phyloP scores from a whole-genome alignment of 2,888 invertebrate species.

The Eilema sororculum region DNA sequence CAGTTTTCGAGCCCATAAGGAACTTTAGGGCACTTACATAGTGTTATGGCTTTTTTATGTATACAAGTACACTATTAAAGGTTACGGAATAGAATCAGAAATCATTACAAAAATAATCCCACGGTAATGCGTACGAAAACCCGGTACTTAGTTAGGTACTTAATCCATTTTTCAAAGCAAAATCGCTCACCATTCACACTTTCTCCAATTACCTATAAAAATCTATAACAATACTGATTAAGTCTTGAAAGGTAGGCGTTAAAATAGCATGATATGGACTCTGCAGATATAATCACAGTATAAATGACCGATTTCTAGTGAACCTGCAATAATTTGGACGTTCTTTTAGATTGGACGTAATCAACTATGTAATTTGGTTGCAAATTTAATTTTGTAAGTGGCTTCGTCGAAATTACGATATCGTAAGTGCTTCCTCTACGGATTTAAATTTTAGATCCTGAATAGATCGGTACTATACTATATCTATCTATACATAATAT shows the following conservation, averaged over 20 bases:
- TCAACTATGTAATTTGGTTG: background rate
- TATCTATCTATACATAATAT: background rate
- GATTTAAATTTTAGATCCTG: background rate
- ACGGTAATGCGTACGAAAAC: background rate
- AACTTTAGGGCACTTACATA: too few relatives aligned
- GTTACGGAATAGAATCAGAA: background rate
- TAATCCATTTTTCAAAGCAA: background rate
- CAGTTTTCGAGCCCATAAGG: too few relatives aligned
- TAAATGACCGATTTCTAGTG: background rate
- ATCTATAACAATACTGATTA: background rate
- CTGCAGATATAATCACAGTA: background rate
- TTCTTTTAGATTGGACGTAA: background rate
- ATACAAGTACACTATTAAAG: too few relatives aligned
- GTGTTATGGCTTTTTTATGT: too few relatives aligned
- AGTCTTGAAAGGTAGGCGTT: slow-evolving; percentile 4
- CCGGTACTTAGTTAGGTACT: background rate
- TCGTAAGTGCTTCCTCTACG: slow-evolving; percentile 6
- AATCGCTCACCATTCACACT: background rate
- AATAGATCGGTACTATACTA: background rate
- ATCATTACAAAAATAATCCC: background rate
- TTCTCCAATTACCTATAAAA: slow-evolving; percentile 1
- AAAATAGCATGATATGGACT: background rate
- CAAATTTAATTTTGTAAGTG: slow-evolving; percentile 9
- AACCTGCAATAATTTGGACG: background rate
- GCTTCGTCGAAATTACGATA: background rate